These are phyloP conservation scores for Anastrepha obliqua DNA, from an alignment of 1,140 invertebrate genomes.

Conservation along the genomic window DNA sequence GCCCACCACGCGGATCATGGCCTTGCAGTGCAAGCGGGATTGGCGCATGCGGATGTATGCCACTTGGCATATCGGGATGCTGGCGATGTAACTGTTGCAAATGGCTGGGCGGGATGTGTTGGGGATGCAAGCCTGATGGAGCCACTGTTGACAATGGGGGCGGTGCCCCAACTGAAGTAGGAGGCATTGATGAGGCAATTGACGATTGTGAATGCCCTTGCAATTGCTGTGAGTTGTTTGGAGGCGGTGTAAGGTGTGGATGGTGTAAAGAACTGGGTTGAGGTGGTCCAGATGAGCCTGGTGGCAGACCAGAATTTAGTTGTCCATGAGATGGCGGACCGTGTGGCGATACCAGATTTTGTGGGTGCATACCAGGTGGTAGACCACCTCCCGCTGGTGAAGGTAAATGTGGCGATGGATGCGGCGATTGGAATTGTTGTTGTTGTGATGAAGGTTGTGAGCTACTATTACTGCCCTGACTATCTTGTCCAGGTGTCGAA, in stretches of 20 bases:
- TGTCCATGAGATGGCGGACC: conserved; percentile 77
- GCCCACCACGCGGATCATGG: conserved; percentile 63
- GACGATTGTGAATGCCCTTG: conserved; percentile 64
- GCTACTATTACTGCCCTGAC: conserved; percentile 72
- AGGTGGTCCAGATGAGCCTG: conserved; percentile 66
- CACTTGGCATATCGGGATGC: conserved; percentile 66
- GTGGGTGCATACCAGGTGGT: conserved; percentile 76
- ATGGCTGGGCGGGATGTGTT: conserved; percentile 66
- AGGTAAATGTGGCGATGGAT: conserved; percentile 72
- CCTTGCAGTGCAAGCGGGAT: conserved; percentile 70
- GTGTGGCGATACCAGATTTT: conserved; percentile 77
- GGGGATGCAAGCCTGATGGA: conserved; percentile 66
- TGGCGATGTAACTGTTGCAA: conserved; percentile 67
- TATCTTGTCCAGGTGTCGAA: conserved; percentile 73
- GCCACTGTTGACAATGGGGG: conserved; percentile 69
- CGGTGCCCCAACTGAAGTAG: conserved; percentile 61
- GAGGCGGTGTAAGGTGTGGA: conserved; percentile 53
- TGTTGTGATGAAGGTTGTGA: conserved; percentile 72
- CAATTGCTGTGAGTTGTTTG: conserved; percentile 8
- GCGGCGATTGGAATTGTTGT: conserved; percentile 70
- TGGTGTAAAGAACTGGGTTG: conserved; percentile 54
- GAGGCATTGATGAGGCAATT: conserved; percentile 64
- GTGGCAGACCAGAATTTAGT: conserved; percentile 76
- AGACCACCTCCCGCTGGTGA: conserved; percentile 66
- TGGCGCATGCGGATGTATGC: conserved; percentile 69